phyloP scores from a whole-genome alignment of 1,140 invertebrate genomes.

The Meloidogyne hapla region DNA sequence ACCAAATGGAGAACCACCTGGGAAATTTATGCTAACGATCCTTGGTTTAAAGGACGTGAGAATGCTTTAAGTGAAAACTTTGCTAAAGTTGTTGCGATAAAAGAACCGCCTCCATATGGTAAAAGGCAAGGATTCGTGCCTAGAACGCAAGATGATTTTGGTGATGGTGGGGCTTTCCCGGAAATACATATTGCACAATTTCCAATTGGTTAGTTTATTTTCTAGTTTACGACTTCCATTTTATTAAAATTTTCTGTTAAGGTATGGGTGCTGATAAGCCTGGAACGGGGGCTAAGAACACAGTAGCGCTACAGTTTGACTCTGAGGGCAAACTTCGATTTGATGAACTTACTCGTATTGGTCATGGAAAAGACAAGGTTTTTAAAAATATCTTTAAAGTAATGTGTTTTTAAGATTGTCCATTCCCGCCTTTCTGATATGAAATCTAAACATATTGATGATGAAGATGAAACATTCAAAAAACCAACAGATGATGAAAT shows the following conservation, averaged over 20 bases:
- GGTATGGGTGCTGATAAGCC: conserved; percentile 68
- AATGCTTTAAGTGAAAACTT: conserved; percentile 16
- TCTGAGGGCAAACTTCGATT: conserved; percentile 86
- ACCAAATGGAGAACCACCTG: conserved; percentile 29
- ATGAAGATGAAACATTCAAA: conserved; percentile 83
- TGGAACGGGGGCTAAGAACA: conserved; percentile 74
- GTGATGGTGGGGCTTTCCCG: conserved; percentile 95
- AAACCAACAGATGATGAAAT: conserved; percentile 82
- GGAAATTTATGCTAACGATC: conserved; percentile 48
- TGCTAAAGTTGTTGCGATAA: conserved; percentile 42
- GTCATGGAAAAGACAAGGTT: conserved; percentile 90
- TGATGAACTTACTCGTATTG: conserved; percentile 88
- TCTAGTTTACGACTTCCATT: conserved; percentile 8
- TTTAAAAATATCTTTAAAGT: not conserved
- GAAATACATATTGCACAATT: conserved; percentile 96
- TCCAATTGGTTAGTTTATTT: conserved; percentile 77
- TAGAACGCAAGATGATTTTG: conserved; percentile 78
- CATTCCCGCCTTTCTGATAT: conserved; percentile 92
- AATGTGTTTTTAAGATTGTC: conserved; percentile 74
- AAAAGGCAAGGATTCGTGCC: conserved; percentile 91
- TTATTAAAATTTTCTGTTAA: conserved; percentile 14
- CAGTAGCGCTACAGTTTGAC: conserved; percentile 88
- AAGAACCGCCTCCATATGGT: conserved; percentile 82
- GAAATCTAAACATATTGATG: conserved; percentile 82
- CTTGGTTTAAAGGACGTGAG: conserved; percentile 58